Evolutionary conservation across 2,888 invertebrate genomes (phyloP).

Genomic region (Rhorus exstirpatorius): DNA sequence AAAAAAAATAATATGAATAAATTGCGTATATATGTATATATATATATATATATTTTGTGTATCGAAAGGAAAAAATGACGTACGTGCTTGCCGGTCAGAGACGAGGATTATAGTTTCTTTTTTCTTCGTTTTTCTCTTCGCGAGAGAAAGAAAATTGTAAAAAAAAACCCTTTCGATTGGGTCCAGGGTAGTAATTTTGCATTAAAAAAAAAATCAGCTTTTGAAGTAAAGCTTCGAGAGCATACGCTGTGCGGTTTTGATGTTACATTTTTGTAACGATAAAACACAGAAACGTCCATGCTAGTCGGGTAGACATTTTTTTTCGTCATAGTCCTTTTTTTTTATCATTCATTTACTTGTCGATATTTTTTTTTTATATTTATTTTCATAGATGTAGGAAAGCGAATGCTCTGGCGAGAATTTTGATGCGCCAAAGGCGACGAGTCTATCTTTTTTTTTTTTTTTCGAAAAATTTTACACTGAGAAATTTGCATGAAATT

Average conservation of each 20-base stretch:
- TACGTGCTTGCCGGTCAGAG: conserved; percentile 31
- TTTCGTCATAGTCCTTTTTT: conserved; percentile 5
- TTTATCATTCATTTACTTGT: neutral
- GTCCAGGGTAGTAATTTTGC: conserved; percentile 61
- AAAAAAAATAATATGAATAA: neutral
- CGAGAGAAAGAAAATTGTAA: conserved; percentile 12
- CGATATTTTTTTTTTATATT: neutral
- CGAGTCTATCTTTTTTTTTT: conserved; percentile 63
- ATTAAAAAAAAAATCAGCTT: conserved; percentile 23
- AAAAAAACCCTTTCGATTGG: conserved; percentile 41
- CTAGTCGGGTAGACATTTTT: conserved; percentile 33
- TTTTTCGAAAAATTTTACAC: conserved; percentile 9
- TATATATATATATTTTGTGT: conserved; percentile 24
- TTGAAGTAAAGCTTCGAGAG: conserved; percentile 16
- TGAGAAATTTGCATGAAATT: neutral
- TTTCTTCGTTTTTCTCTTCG: conserved; percentile 6
- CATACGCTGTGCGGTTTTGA: neutral
- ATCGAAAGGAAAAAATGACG: conserved; percentile 45
- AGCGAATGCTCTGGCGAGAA: conserved; percentile 22
- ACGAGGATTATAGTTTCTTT: neutral
- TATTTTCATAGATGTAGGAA: conserved; percentile 4
- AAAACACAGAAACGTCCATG: conserved; percentile 53
- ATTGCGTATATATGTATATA: too few relatives aligned
- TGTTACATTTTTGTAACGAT: conserved; percentile 7
- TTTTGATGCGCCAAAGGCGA: conserved; percentile 46